Base-by-base conservation (phyloP, 2,113 vertebrate species). In the Chionodraco myersi region DNA sequence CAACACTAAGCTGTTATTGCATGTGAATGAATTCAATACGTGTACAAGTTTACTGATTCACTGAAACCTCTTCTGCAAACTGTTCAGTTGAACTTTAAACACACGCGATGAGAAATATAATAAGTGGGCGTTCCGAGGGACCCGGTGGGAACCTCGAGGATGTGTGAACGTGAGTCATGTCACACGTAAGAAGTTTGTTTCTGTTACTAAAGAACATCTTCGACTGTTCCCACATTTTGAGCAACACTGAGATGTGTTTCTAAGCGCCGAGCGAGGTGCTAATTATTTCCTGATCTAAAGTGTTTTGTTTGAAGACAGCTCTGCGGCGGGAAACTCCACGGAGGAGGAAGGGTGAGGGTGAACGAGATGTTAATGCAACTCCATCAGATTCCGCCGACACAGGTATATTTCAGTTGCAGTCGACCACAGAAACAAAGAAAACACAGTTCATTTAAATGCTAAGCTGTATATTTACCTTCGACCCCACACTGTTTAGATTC, bases 271-370 rank as follows among this genome's bases (percentile, higher is more conserved):
- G 56, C 26, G 41, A 53, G 71, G 81, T 70, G 82, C 72, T 85
- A 82, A 89, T 88, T 83, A 80, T 81, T 78, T 88, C 76, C 69
- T 13, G 69, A 72, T 82, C 64, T 57, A 10, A 82, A 79, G 76
- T 80, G 70, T 82, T 80, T 77, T 67, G 61, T 77, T 60, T 68
- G 36, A 2, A 69, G 74, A 60, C 67, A 54, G 70, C 57, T 51
- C 67, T 57, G 48, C 11, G 16, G 62, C 56, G 76, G 67, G 78
- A 64, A 80, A 77, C 79, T 86, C 81, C 60, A 23, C 18, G 56
- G 56, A 75, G 69, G 59, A 0, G 8, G 64, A 64, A 45, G 72
- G 47, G 47, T 7, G 5, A 51, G 71, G 45, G 59, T 66, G 72
- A 41, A 41, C 5, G 36, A 41, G 5, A 8, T 41, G 5, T 41